Evolutionary conservation across 2,888 invertebrate species (phyloP).

Genomic region (Pristionchus arcanus): DNA sequence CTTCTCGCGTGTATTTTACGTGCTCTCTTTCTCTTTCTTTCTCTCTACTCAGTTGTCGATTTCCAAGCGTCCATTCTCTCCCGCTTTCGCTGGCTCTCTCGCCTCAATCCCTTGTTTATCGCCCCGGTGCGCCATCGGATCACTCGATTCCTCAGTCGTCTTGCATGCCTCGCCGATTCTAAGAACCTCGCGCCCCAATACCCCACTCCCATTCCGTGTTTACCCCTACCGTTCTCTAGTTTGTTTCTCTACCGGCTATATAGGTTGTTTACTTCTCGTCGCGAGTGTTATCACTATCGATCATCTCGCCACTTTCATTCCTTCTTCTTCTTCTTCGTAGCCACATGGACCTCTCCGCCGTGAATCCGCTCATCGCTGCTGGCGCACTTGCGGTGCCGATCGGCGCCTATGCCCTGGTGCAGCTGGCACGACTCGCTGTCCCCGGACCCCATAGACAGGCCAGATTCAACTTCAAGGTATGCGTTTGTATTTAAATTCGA

Average conservation of each 20-base stretch:
- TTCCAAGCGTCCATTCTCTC: slow-evolving; percentile 7
- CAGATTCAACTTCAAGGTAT: slow-evolving; percentile 63
- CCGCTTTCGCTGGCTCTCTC: background rate
- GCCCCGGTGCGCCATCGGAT: background rate
- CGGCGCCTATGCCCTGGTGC: slow-evolving; percentile 60
- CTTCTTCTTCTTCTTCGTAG: background rate
- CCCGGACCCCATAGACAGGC: slow-evolving; percentile 73
- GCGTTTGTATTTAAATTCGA: background rate
- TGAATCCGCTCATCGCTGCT: slow-evolving; percentile 57
- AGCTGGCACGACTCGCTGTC: slow-evolving; percentile 60
- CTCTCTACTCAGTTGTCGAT: slow-evolving; percentile 12
- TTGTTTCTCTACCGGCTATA: background rate
- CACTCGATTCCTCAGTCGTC: background rate
- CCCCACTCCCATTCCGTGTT: background rate
- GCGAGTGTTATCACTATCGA: slow-evolving; percentile 9
- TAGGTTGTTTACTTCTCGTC: background rate
- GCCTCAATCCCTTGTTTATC: slow-evolving; percentile 33
- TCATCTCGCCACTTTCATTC: background rate
- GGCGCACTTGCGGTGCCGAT: slow-evolving; percentile 60
- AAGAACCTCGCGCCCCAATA: background rate
- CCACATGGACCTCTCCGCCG: slow-evolving; percentile 23
- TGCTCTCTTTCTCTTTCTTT: background rate
- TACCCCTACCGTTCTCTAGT: background rate
- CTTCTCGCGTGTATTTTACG: background rate
- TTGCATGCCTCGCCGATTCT: background rate